Conservation (phyloP, 2,113 vertebrate species). For the Caloenas nicobarica region DNA sequence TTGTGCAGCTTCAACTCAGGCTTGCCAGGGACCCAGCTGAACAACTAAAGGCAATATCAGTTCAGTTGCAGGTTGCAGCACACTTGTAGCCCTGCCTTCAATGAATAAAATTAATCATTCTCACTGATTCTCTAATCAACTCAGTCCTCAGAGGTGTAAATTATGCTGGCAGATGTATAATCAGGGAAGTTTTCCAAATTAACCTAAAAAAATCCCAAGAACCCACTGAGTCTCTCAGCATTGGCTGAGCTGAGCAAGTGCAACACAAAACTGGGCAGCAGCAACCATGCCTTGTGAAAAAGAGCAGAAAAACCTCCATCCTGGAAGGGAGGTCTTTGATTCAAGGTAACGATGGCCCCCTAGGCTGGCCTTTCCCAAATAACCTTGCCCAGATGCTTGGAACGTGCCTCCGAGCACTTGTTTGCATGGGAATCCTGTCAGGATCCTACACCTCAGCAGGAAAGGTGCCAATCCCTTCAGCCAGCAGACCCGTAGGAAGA, state of each 20-base stretch:
- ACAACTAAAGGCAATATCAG: conserved; percentile 47
- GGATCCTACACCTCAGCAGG: background rate
- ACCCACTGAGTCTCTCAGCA: background rate
- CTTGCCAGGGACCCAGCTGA: conserved; percentile 52
- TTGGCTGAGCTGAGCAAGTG: background rate
- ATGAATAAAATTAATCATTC: conserved; percentile 64
- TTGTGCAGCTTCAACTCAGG: background rate
- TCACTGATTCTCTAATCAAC: conserved; percentile 59
- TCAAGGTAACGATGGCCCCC: fast-evolving
- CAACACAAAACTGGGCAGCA: background rate
- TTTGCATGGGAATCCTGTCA: background rate
- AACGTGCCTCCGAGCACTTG: background rate
- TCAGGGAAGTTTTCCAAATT: conserved; percentile 63
- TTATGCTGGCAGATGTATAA: conserved; percentile 56
- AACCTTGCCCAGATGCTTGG: background rate
- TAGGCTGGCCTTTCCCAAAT: fast-evolving
- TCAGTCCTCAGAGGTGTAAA: conserved; percentile 56
- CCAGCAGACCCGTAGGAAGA: background rate
- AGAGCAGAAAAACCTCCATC: background rate
- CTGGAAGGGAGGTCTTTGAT: background rate
- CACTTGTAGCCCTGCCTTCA: conserved; percentile 19
- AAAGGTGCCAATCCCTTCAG: background rate
- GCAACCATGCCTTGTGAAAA: background rate
- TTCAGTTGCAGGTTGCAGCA: background rate
- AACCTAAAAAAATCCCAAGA: conserved; percentile 2